Conservation (phyloP, 2,113 vertebrate genomes). For the Calidris pygmaea region DNA sequence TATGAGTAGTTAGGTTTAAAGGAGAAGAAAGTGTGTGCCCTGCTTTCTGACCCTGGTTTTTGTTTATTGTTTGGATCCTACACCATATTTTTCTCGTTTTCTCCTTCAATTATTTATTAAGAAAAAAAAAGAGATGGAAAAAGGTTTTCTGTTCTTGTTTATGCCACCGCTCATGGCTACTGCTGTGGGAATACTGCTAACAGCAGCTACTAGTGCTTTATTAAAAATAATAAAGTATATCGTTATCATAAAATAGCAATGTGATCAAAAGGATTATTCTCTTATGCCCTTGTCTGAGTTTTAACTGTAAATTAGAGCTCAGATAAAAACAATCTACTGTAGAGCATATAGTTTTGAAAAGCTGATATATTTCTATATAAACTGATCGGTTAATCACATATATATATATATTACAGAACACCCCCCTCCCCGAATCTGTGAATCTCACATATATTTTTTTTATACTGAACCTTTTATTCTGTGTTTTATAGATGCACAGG, state of each 20-base stretch:
- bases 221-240: constrained; percentile 62
- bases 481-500: background rate
- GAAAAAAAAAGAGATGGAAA: background rate
- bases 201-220: constrained; percentile 39
- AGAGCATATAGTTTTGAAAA: background rate
- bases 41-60: constrained; percentile 13
- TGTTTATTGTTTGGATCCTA: constrained; percentile 43
- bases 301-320: constrained; percentile 23
- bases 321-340: background rate
- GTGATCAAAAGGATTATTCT: constrained; percentile 29
- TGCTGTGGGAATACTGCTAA: constrained; percentile 36
- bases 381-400: background rate
- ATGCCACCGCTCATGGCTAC: background rate
- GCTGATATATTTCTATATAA: background rate
- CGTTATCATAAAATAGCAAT: constrained; percentile 44
- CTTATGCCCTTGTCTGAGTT: background rate
- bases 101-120: constrained; percentile 62
- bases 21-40: constrained; percentile 1
- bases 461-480: background rate
- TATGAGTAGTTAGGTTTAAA: constrained; percentile 15
- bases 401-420: background rate
- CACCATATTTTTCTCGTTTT: constrained; percentile 42
- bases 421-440: background rate
- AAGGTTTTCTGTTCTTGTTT: constrained; percentile 39
- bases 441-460: background rate